Percentiles rank a stretch among this genome's conserved stretches.
These are phyloP conservation scores for Pristiophorus japonicus DNA, from an alignment of 2,113 vertebrate species.

Conservation along the genomic window DNA sequence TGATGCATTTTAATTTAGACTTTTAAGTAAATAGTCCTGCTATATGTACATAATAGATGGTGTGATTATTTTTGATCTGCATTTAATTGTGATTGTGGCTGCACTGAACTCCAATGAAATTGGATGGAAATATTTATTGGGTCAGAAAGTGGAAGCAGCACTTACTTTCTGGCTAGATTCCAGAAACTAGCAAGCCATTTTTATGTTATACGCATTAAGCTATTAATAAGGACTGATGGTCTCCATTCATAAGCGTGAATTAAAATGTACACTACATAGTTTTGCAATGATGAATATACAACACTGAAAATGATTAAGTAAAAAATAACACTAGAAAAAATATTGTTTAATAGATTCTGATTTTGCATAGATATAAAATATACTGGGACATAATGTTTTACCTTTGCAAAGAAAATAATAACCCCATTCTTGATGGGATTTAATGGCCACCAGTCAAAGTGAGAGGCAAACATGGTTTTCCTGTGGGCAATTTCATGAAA, in stretches of 20 bases:
- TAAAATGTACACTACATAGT: not conserved
- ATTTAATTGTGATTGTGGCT: not conserved
- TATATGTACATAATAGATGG: not conserved
- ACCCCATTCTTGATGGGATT: not conserved
- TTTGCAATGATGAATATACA: not conserved
- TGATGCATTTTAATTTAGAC: not conserved
- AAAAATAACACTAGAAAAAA: not conserved
- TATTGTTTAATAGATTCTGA: not conserved
- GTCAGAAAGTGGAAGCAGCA: not conserved
- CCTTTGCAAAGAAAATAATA: not conserved
- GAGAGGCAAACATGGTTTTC: not conserved
- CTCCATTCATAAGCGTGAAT: not conserved
- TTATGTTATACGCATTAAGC: not conserved
- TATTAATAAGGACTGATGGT: not conserved
- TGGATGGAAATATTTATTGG: not conserved
- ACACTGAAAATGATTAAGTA: not conserved
- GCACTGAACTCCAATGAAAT: not conserved
- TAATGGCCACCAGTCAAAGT: not conserved
- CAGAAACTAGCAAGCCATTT: not conserved
- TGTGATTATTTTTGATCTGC: not conserved
- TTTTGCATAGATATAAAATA: not conserved
- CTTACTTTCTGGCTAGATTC: not conserved
- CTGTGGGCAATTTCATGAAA: not conserved
- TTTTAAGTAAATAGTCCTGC: not conserved
- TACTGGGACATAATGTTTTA: not conserved